Evolutionary conservation across 2,888 invertebrate species (phyloP), one percentile per base, ranked within the genome.

Genomic region (Xylophagus ater): DNA sequence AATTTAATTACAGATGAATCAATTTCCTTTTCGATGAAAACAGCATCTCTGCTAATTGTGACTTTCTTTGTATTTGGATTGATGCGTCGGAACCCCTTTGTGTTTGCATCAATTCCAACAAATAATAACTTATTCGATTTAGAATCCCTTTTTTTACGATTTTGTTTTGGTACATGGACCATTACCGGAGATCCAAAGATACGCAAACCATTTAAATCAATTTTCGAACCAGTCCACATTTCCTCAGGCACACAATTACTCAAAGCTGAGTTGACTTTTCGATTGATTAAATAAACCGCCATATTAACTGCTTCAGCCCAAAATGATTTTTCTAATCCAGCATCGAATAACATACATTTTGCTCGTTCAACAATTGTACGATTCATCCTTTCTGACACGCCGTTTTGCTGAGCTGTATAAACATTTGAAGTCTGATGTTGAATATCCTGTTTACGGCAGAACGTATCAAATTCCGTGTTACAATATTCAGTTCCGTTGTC

Each of bases 111-210:
- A 36, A 61, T 59, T 3, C 60, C 61, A 25, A 60, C 49, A 24
- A 60, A 54, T n/a, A 54, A 50, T 21, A 51, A 42, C 34, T 49
- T 47, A 14, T 45, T 44, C 34, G 53, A 41, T 40, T 59, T 61
- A 0, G 51, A 29, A 45, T 42, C 31, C 52, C 40, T 35, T 58
- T 60, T 1, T 19, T 15, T 49, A 57, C 14, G 10, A 14, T 33
- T 52, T 41, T 36, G 46, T 51, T 40, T 56, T 44, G 36, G 57
- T 19, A 59, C 42, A 31, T 57, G 17, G 10, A 20, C 31, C 40
- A 40, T 40, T 15, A 51, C 54, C 41, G 49, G 37, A 14, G 51
- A 48, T 5, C 65, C 65, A 55, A 67, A 66, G 12, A 55, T 47
- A 31, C 49, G 49, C 7, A 65, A 39, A 15, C 56, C 47, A 21